Evolutionary conservation across 2,797 vertebrate genomes (phyloP).

Genomic region (Coluber constrictor): DNA sequence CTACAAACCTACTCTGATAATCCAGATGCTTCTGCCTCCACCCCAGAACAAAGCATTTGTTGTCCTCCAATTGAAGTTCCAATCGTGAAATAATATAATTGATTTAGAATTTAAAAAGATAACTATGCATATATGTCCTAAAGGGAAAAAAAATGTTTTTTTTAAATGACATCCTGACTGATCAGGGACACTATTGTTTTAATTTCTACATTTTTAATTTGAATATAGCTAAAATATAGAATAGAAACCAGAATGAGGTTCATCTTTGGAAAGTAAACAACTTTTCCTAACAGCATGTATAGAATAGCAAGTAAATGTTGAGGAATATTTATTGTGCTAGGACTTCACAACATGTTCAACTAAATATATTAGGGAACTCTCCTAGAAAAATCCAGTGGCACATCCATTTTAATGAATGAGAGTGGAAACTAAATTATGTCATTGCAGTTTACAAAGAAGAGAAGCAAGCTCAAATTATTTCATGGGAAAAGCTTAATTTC

Average conservation of each 20-base stretch:
- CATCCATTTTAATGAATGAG: background rate
- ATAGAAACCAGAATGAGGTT: background rate
- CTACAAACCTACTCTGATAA: background rate
- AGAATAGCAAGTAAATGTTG: background rate
- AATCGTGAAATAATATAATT: background rate
- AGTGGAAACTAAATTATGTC: background rate
- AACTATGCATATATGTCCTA: background rate
- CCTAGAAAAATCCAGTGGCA: background rate
- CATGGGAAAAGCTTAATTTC: background rate
- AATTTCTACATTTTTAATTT: background rate
- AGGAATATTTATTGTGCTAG: background rate
- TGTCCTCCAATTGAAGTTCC: background rate
- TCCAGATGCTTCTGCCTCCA: background rate
- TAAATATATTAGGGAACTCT: background rate
- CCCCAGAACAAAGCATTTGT: background rate
- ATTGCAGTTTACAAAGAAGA: background rate
- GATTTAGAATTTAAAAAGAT: background rate
- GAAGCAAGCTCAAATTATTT: background rate
- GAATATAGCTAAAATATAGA: background rate
- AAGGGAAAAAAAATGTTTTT: background rate
- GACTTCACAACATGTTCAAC: background rate
- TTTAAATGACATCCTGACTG: background rate
- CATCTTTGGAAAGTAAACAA: background rate
- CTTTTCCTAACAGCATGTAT: background rate
- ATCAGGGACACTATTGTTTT: background rate